These are phyloP conservation scores for Euura saliciscinereae DNA, from an alignment of 1,140 invertebrate species.

Conservation along the genomic window DNA sequence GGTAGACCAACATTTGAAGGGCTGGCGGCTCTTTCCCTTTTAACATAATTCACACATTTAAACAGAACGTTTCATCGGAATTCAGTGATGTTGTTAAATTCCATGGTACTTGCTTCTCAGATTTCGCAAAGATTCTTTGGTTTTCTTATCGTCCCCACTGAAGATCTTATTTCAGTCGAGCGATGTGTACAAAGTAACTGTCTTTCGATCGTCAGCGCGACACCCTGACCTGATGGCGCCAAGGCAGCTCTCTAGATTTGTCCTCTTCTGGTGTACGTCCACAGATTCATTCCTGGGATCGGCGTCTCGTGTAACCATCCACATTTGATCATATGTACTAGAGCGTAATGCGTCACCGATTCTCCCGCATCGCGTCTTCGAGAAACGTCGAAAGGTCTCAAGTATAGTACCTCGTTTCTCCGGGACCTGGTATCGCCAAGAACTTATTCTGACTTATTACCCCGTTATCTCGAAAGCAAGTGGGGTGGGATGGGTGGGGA, in stretches of 20 bases:
- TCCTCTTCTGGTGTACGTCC: background rate
- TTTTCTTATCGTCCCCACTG: too few species aligned
- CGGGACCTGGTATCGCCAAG: constrained; percentile 11
- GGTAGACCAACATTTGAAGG: too few species aligned
- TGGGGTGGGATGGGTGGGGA: constrained; percentile 36
- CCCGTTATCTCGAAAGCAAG: constrained; percentile 47
- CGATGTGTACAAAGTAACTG: background rate
- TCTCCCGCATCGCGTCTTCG: constrained; percentile 1
- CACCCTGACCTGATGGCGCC: background rate
- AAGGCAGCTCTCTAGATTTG: background rate
- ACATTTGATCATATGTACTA: background rate
- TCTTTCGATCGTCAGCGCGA: background rate
- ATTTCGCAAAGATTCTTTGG: too few species aligned
- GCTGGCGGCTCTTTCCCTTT: too few species aligned
- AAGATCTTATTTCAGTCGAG: background rate
- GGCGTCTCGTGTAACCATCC: background rate
- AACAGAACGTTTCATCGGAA: too few species aligned
- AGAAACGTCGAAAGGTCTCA: constrained; percentile 4
- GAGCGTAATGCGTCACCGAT: background rate
- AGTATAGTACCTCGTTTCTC: constrained; percentile 21
- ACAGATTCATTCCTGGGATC: background rate
- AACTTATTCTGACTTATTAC: constrained; percentile 50
- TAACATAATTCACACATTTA: too few species aligned
- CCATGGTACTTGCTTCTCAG: too few species aligned
- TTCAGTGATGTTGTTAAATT: too few species aligned